A percentile compares a stretch with the other conserved stretches of the same genome.
Evolutionary conservation across 2,113 vertebrate species (phyloP).

Genomic region (Percopsis transmontana): DNA sequence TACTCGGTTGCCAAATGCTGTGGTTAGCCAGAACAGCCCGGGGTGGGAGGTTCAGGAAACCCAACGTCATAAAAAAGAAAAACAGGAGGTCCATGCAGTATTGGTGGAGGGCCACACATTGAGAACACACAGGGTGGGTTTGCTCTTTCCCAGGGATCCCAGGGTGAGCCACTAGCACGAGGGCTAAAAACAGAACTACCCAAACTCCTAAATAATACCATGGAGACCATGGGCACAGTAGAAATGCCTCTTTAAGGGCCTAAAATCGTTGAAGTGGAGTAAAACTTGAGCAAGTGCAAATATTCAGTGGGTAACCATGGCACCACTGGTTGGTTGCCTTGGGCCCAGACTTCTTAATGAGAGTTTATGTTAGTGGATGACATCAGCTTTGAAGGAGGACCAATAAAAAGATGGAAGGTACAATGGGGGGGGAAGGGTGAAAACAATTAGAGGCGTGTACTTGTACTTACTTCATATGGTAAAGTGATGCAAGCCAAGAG

Average conservation of each 20-base stretch:
- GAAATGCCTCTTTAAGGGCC: slow-evolving; percentile 62
- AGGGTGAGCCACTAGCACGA: slow-evolving; percentile 61
- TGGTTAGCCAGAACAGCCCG: slow-evolving; percentile 25
- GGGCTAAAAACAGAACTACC: slow-evolving; percentile 69
- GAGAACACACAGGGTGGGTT: slow-evolving; percentile 66
- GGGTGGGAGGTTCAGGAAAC: slow-evolving; percentile 53
- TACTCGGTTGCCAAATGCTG: slow-evolving; percentile 43
- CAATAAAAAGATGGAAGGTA: slow-evolving; percentile 34
- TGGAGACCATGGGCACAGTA: slow-evolving; percentile 69
- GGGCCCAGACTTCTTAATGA: slow-evolving; percentile 69
- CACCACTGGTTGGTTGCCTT: slow-evolving; percentile 54
- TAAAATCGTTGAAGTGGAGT: slow-evolving; percentile 53
- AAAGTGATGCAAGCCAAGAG: slow-evolving; percentile 91
- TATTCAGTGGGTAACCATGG: slow-evolving; percentile 55
- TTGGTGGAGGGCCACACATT: slow-evolving; percentile 63
- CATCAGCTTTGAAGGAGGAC: slow-evolving; percentile 57
- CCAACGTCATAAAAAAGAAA: slow-evolving; percentile 59
- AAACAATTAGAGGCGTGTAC: slow-evolving; percentile 41
- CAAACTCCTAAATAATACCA: slow-evolving; percentile 70
- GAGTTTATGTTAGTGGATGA: slow-evolving; percentile 66
- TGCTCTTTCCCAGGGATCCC: slow-evolving; percentile 56
- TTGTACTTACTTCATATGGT: slow-evolving; percentile 95
- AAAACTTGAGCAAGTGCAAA: slow-evolving; percentile 59
- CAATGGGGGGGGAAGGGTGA: slow-evolving; percentile 21
- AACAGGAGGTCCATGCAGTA: slow-evolving; percentile 43